These are phyloP conservation scores for Columba guinea DNA, from an alignment of 2,797 vertebrate species.

Conservation along the genomic window DNA sequence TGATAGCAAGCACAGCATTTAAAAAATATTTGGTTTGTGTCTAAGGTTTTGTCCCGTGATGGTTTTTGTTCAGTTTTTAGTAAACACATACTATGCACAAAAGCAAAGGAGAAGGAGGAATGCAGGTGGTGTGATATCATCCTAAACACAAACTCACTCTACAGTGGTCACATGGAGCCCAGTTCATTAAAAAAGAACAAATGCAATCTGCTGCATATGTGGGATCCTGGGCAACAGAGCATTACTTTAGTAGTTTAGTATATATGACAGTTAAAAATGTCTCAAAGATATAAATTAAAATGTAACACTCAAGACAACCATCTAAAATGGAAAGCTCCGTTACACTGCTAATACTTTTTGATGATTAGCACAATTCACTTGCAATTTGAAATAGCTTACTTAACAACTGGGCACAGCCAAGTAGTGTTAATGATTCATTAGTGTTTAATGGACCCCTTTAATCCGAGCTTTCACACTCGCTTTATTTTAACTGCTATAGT, in stretches of 20 bases:
- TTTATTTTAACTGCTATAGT: slow-evolving; percentile 10
- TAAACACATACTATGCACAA: neutral
- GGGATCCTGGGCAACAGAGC: neutral
- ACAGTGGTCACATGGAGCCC: neutral
- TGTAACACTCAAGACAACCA: neutral
- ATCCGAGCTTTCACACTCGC: neutral
- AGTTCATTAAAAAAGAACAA: neutral
- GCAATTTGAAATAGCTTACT: neutral
- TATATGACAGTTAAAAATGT: neutral
- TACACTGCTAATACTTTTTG: neutral
- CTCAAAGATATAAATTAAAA: neutral
- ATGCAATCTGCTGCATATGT: neutral
- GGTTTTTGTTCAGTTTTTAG: neutral
- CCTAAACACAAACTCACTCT: neutral
- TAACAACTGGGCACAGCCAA: neutral
- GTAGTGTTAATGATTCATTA: neutral
- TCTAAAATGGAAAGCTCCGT: neutral
- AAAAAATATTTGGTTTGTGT: neutral
- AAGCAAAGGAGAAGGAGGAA: neutral
- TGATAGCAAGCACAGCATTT: neutral
- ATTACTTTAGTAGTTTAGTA: neutral
- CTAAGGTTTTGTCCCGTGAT: neutral
- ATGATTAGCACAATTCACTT: neutral
- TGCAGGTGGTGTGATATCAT: neutral
- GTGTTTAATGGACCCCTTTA: slow-evolving; percentile 25